A percentile compares a stretch with the other conserved stretches of the same genome.
phyloP scores from a whole-genome alignment of 2,888 invertebrate genomes.

The Oscheius myriophilus region DNA sequence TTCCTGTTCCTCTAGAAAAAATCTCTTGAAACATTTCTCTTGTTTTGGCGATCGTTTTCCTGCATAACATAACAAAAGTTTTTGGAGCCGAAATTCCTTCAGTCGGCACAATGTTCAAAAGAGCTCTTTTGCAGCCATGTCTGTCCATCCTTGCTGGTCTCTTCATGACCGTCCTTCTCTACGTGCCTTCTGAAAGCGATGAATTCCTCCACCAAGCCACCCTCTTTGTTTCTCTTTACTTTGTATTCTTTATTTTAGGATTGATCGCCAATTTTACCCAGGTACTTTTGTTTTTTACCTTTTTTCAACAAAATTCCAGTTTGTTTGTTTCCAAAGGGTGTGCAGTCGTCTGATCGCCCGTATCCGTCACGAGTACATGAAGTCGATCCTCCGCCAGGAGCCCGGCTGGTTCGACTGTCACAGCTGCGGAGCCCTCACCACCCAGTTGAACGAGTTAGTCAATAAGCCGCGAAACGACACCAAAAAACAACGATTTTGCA shows the following conservation, averaged over 20 bases:
- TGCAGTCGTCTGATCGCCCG: constrained; percentile 50
- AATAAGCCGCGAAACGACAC: too few relatives aligned
- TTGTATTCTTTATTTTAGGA: constrained; percentile 40
- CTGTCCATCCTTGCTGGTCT: constrained; percentile 44
- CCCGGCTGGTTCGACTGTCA: constrained; percentile 61
- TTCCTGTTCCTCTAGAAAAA: too few relatives aligned
- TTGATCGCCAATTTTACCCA: constrained; percentile 42
- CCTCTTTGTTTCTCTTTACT: constrained; percentile 44
- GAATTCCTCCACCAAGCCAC: constrained; percentile 29
- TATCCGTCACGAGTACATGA: constrained; percentile 47
- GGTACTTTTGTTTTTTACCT: too few relatives aligned
- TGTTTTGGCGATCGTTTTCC: too few relatives aligned
- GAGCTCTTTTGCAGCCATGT: constrained; percentile 29
- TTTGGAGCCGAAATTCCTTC: too few relatives aligned
- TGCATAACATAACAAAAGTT: too few relatives aligned
- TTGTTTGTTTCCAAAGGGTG: constrained; percentile 55
- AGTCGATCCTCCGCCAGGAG: constrained; percentile 55
- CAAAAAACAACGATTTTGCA: too few relatives aligned
- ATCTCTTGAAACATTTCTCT: too few relatives aligned
- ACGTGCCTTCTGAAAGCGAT: constrained; percentile 14
- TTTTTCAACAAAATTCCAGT: constrained; percentile 47
- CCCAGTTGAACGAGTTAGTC: constrained; percentile 54
- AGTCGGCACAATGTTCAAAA: background rate
- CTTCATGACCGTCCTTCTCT: constrained; percentile 38
- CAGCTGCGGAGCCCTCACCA: constrained; percentile 56